Evolutionary conservation across 2,797 vertebrate species (phyloP), one percentile per base, ranked within the genome.

Genomic region (Cossypha caffra): DNA sequence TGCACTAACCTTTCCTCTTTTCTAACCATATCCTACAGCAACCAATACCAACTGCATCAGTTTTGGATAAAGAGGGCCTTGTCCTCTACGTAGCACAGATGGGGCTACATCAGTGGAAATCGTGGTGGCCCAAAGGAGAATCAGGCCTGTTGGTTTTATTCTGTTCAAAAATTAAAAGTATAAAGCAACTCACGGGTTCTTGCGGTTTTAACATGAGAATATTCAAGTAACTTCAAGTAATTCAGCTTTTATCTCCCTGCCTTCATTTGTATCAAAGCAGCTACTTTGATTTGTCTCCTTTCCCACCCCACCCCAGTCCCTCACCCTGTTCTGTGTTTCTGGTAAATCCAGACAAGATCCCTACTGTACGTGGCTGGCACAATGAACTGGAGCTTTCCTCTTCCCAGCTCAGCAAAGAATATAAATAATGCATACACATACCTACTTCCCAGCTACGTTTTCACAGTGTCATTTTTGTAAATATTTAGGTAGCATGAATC

Each of bases 381-480:
- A 93, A 86, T 94, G 95, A 97, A 97, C 94, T 90, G 92, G 93
- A 98, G 96, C 97, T 94, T 96, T 96, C 93, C 95, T 92, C 95
- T 96, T 96, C 92, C 93, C 86, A 84, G 75, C 92, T 97, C 96
- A 97, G 85, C 95, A 96, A 96, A 91, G 96, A 97, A 93, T 97
- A 98, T 98, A 98, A 98, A 98, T 97, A 97, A 98, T 97, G 97
- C 97, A 96, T 97, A 98, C 96, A 97, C 96, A 97, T 98, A 98
- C 97, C 98, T 98, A 98, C 97, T 98, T 98, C 97, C 98, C 98
- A 98, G 98, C 97, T 98, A 98, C 81, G 21, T 98, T 98, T 98
- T 98, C 99, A 99, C 99, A 99, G 99, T 99, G 99, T 99, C 98
- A 98, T 98, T 98, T 99, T 98, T 98, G 98, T 98, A 98, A 97